Evolutionary conservation across 2,888 invertebrate genomes (phyloP), one percentile per base, ranked within the genome.

Genomic region (Lingula anatina): DNA sequence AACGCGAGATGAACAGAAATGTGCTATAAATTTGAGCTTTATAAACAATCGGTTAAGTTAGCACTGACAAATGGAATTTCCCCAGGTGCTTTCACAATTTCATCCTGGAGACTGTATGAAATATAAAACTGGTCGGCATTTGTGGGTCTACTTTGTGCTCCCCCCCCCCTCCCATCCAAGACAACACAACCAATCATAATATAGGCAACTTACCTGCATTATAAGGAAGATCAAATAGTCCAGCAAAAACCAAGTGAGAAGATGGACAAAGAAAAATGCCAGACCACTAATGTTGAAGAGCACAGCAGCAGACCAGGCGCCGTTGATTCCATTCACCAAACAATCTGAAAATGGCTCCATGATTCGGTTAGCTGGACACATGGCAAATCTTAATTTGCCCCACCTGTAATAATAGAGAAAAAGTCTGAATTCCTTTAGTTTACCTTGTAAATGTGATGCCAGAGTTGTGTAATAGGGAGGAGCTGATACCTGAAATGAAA

Each of bases 311-410:
- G 94, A 88, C 89, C 91, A 91, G 0, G 94, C 88, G 27, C 91
- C 88, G 68, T 89, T 84, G n/a, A 90, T 86, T 39, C 97, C 96
- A 38, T 93, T 83, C 26, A 96, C 83, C 80, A 99, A 83, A 76
- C 97, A 97, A 80, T 99, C 96, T 45, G 90, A 90, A 42, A 97
- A 81, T 0, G 97, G 99, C 78, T 99, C 99, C 55, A 96, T 81
- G 38, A 97, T 68, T 57, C 93, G 88, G 39, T 90, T 89, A 31
- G 86, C 84, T 1, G 99, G 97, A 56, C 96, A 82, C 93, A 99
- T 96, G 15, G 96, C 93, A 53, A 92, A 87, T 46, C 99, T 83
- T 42, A 99, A 81, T 73, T 96, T 92, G 47, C 93, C 90, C 99
- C 99, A 99, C 63, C 97, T 84, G 66, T 48, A 70, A 55, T 46